Percentiles rank a stretch among this genome's conserved stretches.
Conservation (phyloP, 2,888 invertebrate species). For the Eupsilia transversa region DNA sequence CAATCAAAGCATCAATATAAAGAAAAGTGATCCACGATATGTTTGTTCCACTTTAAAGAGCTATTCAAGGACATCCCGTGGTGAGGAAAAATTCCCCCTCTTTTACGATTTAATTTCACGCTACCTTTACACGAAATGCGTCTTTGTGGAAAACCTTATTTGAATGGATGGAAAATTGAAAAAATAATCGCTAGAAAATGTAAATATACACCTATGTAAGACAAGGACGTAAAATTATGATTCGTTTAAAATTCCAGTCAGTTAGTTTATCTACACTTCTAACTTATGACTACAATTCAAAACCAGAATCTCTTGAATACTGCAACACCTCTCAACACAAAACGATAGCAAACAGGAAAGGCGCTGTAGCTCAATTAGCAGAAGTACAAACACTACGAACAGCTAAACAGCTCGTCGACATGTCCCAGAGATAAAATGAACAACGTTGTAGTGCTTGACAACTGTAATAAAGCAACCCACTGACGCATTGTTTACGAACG, state of each 20-base stretch:
- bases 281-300: background rate
- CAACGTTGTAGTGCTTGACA: conserved; percentile 67
- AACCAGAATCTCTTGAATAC: background rate
- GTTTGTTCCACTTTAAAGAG: conserved; percentile 60
- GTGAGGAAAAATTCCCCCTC: conserved; percentile 52
- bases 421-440: conserved; percentile 69
- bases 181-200: conserved; percentile 14
- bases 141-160: conserved; percentile 58
- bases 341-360: conserved; percentile 38
- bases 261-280: background rate
- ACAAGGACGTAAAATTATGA: background rate
- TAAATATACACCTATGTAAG: conserved; percentile 1
- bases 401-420: conserved; percentile 65
- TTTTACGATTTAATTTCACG: conserved; percentile 65
- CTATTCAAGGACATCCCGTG: conserved; percentile 49
- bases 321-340: conserved; percentile 8
- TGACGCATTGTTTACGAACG: conserved; percentile 67
- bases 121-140: conserved; percentile 54
- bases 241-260: background rate
- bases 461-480: conserved; percentile 69
- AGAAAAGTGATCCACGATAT: conserved; percentile 60
- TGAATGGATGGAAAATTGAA: conserved; percentile 48
- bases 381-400: conserved; percentile 50
- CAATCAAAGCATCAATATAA: conserved; percentile 65
- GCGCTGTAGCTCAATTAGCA: conserved; percentile 58